Evolutionary conservation across 2,888 invertebrate genomes (phyloP), one percentile per base, ranked within the genome.

Genomic region (Mimumesa dahlbomi): DNA sequence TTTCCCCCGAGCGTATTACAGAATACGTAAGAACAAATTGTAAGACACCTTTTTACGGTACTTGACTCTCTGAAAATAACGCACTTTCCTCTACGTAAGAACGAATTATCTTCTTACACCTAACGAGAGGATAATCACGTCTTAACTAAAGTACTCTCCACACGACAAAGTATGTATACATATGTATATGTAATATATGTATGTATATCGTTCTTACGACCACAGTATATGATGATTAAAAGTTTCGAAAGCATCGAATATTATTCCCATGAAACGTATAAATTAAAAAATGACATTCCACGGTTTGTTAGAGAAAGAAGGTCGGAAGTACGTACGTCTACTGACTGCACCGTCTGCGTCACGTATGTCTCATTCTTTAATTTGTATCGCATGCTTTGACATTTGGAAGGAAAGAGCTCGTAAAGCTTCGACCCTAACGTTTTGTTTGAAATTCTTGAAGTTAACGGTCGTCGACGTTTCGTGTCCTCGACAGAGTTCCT

Each of bases 381-480:
- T 67, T 52, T 56, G 50, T 48, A 42, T 52, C 31, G 25, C 14
- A 29, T 29, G 69, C 69, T 69, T 56, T 54, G 66, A 59, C 59
- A 58, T 68, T 69, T 36, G 40, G 53, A 29, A 54, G 63, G 34
- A 45, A 52, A 38, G 42, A 16, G 52, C 45, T 69, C 69, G 64
- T 69, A 72, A 72, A 72, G 46, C 34, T 72, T 52, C 25, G 53
- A 49, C 18, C 29, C 50, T 34, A 36, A 45, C 25, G 34, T 59
- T 63, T 42, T 52, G 54, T 59, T 72, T 72, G 63, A 64, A 72
- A 69, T 64, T 59, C 46, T 14, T 42, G 11, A 42, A 56, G 38
- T 48, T 63, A 72, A 72, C 69, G 59, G 69, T 52, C 64, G 64
- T 46, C 52, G 49, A 64, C 54, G 4, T 49, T 40, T 34, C 19